Conservation (phyloP, 2,888 invertebrate species). For the Bombylius discolor region DNA sequence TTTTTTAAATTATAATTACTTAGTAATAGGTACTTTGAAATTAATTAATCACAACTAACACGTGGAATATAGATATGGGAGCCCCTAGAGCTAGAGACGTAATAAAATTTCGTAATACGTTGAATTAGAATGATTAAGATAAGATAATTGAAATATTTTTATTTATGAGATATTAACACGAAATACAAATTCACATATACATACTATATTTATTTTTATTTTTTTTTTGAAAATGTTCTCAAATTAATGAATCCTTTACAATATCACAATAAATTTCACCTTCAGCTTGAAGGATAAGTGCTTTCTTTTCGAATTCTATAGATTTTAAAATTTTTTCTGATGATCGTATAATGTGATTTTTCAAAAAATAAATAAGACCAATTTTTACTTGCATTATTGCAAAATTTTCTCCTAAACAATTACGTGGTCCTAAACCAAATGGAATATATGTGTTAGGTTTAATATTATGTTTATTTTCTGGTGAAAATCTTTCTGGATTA, state of each 20-base stretch:
- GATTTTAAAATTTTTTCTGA: slow-evolving; percentile 17
- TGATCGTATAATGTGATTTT: slow-evolving; percentile 25
- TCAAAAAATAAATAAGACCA: slow-evolving; percentile 28
- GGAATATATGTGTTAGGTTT: slow-evolving; percentile 29
- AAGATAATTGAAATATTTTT: too few relatives aligned
- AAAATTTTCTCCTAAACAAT: slow-evolving; percentile 33
- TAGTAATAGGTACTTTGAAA: too few relatives aligned
- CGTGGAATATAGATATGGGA: too few relatives aligned
- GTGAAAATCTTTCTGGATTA: slow-evolving; percentile 33
- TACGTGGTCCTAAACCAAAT: slow-evolving; percentile 30
- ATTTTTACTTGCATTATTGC: slow-evolving; percentile 28
- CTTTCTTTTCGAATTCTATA: slow-evolving; percentile 25
- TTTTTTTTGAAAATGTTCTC: not conserved
- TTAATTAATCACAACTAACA: too few relatives aligned
- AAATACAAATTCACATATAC: too few relatives aligned
- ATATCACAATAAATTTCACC: slow-evolving; percentile 24
- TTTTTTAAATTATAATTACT: too few relatives aligned
- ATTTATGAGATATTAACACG: too few relatives aligned
- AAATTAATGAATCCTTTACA: slow-evolving; percentile 21
- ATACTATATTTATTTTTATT: too few relatives aligned
- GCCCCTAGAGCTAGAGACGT: too few relatives aligned
- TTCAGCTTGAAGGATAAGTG: slow-evolving; percentile 23
- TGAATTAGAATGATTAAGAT: too few relatives aligned
- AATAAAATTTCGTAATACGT: too few relatives aligned
- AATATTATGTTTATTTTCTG: slow-evolving; percentile 25